These are phyloP conservation scores for Eupithecia centaureata DNA, from an alignment of 2,888 invertebrate genomes.

Conservation along the genomic window DNA sequence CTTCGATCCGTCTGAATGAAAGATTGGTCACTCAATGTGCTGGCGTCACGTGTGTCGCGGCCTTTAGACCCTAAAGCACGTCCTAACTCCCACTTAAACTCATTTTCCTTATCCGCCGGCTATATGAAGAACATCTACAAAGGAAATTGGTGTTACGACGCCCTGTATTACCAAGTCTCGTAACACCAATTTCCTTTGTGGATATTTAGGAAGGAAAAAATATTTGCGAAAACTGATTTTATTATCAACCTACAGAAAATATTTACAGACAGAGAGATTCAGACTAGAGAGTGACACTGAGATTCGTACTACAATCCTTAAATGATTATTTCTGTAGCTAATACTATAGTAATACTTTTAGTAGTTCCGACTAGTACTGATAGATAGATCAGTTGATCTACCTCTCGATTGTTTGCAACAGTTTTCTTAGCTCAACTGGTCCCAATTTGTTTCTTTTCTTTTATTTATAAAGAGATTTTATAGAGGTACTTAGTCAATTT, in stretches of 20 bases:
- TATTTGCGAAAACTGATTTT: neutral
- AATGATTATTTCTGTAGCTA: no score
- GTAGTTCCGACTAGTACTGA: no score
- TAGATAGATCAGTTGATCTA: no score
- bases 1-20: constrained; percentile 80
- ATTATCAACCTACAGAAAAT: neutral
- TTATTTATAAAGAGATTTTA: no score
- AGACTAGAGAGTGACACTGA: no score
- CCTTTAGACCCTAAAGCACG: constrained; percentile 30
- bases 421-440: no score
- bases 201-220: neutral
- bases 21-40: constrained; percentile 63
- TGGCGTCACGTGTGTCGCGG: constrained; percentile 53
- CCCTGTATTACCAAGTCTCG: neutral
- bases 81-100: constrained; percentile 14
- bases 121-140: neutral
- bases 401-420: no score
- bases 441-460: no score
- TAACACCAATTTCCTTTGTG: no score
- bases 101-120: constrained; percentile 8
- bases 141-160: constrained; percentile 5
- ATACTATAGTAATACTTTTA: no score
- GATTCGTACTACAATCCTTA: neutral
- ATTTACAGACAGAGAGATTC: no score
- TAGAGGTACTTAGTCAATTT: neutral